A percentile compares a stretch with the other conserved stretches of the same genome.
These are phyloP conservation scores for Epizoanthus rinbou DNA, from an alignment of 92 coral and sea anemone genomes.

Conservation along the genomic window DNA sequence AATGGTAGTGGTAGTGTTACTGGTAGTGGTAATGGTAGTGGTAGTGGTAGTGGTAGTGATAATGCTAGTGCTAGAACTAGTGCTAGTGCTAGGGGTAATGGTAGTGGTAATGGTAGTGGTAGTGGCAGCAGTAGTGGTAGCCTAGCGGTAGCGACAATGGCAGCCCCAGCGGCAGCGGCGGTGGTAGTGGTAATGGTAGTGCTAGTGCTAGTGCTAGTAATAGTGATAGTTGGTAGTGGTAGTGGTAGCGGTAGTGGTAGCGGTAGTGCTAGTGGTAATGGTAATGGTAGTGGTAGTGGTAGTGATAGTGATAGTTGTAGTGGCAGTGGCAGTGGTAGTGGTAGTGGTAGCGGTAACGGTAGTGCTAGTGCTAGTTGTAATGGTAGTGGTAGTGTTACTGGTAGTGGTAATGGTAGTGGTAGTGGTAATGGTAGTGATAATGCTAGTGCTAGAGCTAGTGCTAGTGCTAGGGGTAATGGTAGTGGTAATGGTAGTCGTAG, in stretches of 20 bases:
- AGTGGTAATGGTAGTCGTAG: background rate
- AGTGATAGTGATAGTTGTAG: background rate
- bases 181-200: background rate
- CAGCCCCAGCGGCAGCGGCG: too few species aligned
- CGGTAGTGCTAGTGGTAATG: background rate
- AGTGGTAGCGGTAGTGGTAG: background rate
- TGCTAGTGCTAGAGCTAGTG: background rate
- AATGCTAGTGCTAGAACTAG: too few species aligned
- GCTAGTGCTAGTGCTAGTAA: background rate
- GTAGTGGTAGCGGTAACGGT: background rate
- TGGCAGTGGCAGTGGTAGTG: constrained; percentile 1
- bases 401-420: background rate
- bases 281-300: background rate
- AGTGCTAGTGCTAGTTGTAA: background rate
- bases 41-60: too few species aligned
- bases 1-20: too few species aligned
- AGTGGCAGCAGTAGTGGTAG: too few species aligned
- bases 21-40: too few species aligned
- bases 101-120: too few species aligned
- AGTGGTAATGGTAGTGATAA: background rate
- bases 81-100: too few species aligned
- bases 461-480: background rate
- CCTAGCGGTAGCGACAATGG: too few species aligned
- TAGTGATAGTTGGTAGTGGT: background rate
- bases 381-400: background rate